Conservation (phyloP, 2,113 vertebrate species). For the Gorsachius goisagi region DNA sequence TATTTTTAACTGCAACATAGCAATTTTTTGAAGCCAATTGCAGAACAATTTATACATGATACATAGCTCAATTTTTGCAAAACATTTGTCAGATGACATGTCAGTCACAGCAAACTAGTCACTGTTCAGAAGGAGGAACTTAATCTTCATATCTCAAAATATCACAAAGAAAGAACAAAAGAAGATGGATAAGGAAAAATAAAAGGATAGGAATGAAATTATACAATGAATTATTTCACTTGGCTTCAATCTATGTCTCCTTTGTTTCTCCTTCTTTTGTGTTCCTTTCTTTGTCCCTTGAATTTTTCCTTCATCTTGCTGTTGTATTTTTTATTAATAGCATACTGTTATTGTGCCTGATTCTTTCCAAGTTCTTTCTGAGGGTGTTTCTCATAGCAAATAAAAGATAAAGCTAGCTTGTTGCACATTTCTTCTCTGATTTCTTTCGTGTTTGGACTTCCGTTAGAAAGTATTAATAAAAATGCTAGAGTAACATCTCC, state of each 20-base stretch:
- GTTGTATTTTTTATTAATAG: constrained; percentile 34
- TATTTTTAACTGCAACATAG: neutral
- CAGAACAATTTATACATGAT: neutral
- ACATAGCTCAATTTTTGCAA: constrained; percentile 15
- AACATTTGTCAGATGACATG: neutral
- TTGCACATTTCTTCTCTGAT: constrained; percentile 21
- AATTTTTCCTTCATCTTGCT: constrained; percentile 8
- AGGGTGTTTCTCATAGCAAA: constrained; percentile 12
- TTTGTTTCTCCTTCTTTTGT: neutral
- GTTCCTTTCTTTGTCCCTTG: constrained; percentile 1
- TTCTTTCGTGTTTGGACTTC: constrained; percentile 44
- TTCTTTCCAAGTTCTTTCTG: constrained; percentile 33
- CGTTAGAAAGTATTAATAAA: constrained; percentile 25
- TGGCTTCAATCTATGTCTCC: neutral
- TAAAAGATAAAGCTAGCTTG: constrained; percentile 34
- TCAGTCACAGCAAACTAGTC: constrained; percentile 6
- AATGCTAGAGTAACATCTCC: neutral
- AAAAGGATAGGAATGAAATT: neutral
- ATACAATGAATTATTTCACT: neutral
- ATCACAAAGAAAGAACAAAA: neutral
- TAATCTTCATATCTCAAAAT: constrained; percentile 17
- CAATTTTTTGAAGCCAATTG: neutral
- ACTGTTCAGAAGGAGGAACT: neutral
- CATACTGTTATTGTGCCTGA: neutral
- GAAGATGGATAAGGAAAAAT: neutral